These are phyloP conservation scores for Aphelinus certus DNA, from an alignment of 1,140 invertebrate genomes.

Conservation along the genomic window DNA sequence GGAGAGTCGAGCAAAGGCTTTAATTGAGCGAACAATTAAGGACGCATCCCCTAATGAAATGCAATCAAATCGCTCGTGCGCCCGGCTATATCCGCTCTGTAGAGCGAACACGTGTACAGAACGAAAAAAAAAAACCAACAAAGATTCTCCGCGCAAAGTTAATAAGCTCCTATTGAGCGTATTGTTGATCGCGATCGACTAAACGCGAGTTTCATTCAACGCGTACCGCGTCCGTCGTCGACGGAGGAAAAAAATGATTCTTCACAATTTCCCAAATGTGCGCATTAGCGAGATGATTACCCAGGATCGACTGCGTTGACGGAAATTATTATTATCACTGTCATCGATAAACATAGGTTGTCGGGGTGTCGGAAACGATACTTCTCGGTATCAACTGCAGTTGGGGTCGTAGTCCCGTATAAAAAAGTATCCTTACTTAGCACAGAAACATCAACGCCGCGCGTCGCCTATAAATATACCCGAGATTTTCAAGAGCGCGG, in stretches of 20 bases:
- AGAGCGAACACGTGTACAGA: no score
- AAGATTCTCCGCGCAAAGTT: no score
- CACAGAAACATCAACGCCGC: constrained; percentile 21
- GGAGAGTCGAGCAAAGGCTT: background rate
- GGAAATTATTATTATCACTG: background rate
- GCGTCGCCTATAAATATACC: constrained; percentile 16
- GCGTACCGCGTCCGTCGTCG: no score
- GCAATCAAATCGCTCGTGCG: constrained; percentile 43
- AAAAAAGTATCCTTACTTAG: constrained; percentile 27
- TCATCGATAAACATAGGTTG: constrained; percentile 8
- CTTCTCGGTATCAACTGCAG: background rate
- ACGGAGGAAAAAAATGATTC: no score
- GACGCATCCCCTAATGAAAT: constrained; percentile 42
- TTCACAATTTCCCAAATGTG: no score
- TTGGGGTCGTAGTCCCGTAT: background rate
- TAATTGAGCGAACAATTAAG: constrained; percentile 35
- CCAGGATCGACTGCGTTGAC: background rate
- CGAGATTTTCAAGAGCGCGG: constrained; percentile 16
- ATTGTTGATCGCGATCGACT: no score
- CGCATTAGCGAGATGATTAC: no score
- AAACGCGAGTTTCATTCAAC: no score
- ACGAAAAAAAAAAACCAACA: no score
- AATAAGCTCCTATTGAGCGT: no score
- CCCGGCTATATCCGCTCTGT: background rate
- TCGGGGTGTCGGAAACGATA: constrained; percentile 2